Evolutionary conservation across 2,797 vertebrate genomes (phyloP), one percentile per base, ranked within the genome.

Genomic region (Lemur catta): DNA sequence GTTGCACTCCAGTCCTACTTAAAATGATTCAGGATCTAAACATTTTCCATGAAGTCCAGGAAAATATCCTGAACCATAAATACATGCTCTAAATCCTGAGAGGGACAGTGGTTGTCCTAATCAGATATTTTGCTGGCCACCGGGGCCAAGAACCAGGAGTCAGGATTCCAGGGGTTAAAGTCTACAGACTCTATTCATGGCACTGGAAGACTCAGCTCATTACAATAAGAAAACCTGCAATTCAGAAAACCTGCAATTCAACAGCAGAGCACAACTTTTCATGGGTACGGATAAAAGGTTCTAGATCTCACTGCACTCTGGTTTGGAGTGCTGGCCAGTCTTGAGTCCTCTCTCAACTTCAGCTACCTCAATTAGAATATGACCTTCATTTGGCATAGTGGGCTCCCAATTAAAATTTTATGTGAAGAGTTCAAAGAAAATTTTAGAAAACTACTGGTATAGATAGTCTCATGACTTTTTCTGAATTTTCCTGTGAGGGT

Each of bases 371-470:
- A 33, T 78, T 75, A 93, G 46, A 89, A 93, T 94, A 50, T 90
- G 52, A 84, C 50, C 88, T 93, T 72, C 13, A 35, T 72, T 85
- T 81, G 65, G 84, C 76, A 12, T 9, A 72, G 59, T 11, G 52
- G 28, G 48, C 7, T 93, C 10, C 10, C 41, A 93, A 50, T 78
- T 71, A 97, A 91, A 61, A 61, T 85, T 71, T 93, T 52, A 72
- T 86, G 30, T 63, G 28, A 86, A 89, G 63, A 89, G 46, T 33
- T 57, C 96, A 35, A 81, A 81, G 38, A 79, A 96, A 89, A 57
- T 86, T 93, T 96, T 89, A 86, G 59, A 63, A 92, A 95, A 55
- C 20, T 18, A 89, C 13, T 4, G 5, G 6, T 71, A 15, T 7
- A 46, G 22, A 63, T 65, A 28, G 10, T 61, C 41, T 93, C 48